A percentile compares a stretch with the other conserved stretches of the same genome.
Evolutionary conservation across 2,888 invertebrate genomes (phyloP).

Genomic region (Plusia festucae): DNA sequence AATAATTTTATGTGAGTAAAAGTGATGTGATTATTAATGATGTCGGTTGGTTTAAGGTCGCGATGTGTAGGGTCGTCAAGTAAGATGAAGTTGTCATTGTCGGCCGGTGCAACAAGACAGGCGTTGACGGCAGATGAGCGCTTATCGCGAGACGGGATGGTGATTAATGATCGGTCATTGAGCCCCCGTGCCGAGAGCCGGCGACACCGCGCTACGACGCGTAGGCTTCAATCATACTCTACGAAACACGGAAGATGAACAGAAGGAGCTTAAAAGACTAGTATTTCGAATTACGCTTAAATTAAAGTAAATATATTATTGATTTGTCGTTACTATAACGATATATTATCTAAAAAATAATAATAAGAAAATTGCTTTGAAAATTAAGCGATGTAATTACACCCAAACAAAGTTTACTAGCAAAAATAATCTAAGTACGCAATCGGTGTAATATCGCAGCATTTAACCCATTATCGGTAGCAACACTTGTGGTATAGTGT

Average conservation of each 20-base stretch:
- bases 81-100: conserved; percentile 46
- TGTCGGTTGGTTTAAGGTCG: conserved; percentile 18
- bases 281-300: no score
- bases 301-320: no score
- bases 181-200: conserved; percentile 27
- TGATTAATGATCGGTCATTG: conserved; percentile 60
- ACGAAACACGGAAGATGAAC: conserved; percentile 9
- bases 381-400: conserved; percentile 15
- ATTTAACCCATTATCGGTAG: conserved; percentile 59
- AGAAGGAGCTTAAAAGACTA: no score
- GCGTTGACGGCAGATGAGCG: conserved; percentile 57
- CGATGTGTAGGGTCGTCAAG: conserved; percentile 30
- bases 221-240: background rate
- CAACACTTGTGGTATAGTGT: conserved; percentile 55
- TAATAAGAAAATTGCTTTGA: no score
- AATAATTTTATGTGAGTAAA: conserved; percentile 47
- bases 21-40: conserved; percentile 37
- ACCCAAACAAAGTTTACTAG: conserved; percentile 22
- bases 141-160: conserved; percentile 56
- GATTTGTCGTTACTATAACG: no score
- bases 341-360: no score
- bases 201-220: conserved; percentile 12
- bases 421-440: conserved; percentile 48
- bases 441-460: conserved; percentile 60
- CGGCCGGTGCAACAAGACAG: conserved; percentile 36